Evolutionary conservation across 2,888 invertebrate genomes (phyloP).

Genomic region (Eumacrocentrus americanus): DNA sequence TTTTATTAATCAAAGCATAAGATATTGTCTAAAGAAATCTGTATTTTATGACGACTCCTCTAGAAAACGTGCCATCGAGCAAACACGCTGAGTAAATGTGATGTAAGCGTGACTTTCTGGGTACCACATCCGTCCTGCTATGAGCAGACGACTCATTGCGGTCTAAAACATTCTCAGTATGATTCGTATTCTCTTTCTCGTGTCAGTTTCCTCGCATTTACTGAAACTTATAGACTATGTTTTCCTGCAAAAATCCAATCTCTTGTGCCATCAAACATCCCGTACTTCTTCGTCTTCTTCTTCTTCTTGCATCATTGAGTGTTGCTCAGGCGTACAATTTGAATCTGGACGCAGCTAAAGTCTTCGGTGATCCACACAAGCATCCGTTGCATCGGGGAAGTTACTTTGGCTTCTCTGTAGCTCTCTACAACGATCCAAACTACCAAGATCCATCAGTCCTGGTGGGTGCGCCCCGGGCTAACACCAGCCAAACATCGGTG

Average conservation of each 20-base stretch:
- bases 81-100: slow-evolving; percentile 23
- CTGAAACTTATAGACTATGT: neutral
- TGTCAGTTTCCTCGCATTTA: slow-evolving; percentile 1
- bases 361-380: slow-evolving; percentile 46
- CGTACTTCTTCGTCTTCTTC: slow-evolving; percentile 29
- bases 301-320: slow-evolving; percentile 10
- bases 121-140: slow-evolving; percentile 43
- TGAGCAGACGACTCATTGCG: slow-evolving; percentile 23
- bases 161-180: slow-evolving; percentile 7
- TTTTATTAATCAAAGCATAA: too few relatives aligned
- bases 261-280: slow-evolving; percentile 24
- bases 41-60: too few relatives aligned
- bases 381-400: slow-evolving; percentile 32
- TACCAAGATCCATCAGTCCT: slow-evolving; percentile 40
- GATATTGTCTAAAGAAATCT: too few relatives aligned
- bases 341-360: slow-evolving; percentile 43
- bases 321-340: slow-evolving; percentile 39
- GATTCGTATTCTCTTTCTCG: slow-evolving; percentile 10
- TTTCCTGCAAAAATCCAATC: slow-evolving; percentile 6
- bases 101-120: slow-evolving; percentile 41
- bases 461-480: slow-evolving; percentile 53
- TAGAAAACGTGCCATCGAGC: slow-evolving; percentile 1
- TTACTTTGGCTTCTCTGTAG: slow-evolving; percentile 53
- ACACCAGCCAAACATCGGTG: slow-evolving; percentile 30
- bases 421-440: slow-evolving; percentile 39